Base-by-base conservation (phyloP, 2,113 vertebrate genomes). In the Pterocles orientalis region DNA sequence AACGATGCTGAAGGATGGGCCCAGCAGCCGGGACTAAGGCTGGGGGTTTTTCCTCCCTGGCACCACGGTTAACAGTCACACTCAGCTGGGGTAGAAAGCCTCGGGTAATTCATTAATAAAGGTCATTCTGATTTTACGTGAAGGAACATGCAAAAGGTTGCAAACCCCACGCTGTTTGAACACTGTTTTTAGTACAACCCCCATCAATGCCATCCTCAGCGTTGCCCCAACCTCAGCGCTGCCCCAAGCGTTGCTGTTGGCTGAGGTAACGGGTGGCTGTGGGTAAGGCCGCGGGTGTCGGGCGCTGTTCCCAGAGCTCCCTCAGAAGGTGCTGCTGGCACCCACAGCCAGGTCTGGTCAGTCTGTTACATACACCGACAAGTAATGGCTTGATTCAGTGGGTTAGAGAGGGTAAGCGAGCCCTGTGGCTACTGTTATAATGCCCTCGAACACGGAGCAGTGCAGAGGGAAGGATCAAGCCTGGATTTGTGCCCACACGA, bases 171-270 rank as follows among this genome's bases (percentile, higher is more conserved):
- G 4, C 12, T 56, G 43, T 48, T 14, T 8, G 26, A 2, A 0
- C 21, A 0, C 10, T 21, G 28, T 18, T 36, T n/a, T 43, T 20
- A 2, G 17, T 6, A 2, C 28, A 21, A 21, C 8, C 26, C 13
- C 0, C 0, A 23, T n/a, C 26, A 19, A 2, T 36, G 5, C 3
- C 18, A 3, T 10, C 20, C 13, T 18, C 33, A n/a, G 39, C 13
- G n/a, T 7, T 21, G 4, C 18, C 33, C 33, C 48, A 31, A 0
- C 17, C 14, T 16, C 24, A 6, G 31, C 9, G 14, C 0, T 34
- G 53, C n/a, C 58, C 16, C 10, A 2, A 6, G 21, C 11, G 16
- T 25, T 7, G 0, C 56, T 3, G 26, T 14, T 13, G 1, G 0
- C 34, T 14, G 57, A 77, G 47, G 51, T 14, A 10, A 54, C 11